These are phyloP conservation scores for Anguilla obscura DNA, from an alignment of 2,797 vertebrate genomes.

Conservation along the genomic window DNA sequence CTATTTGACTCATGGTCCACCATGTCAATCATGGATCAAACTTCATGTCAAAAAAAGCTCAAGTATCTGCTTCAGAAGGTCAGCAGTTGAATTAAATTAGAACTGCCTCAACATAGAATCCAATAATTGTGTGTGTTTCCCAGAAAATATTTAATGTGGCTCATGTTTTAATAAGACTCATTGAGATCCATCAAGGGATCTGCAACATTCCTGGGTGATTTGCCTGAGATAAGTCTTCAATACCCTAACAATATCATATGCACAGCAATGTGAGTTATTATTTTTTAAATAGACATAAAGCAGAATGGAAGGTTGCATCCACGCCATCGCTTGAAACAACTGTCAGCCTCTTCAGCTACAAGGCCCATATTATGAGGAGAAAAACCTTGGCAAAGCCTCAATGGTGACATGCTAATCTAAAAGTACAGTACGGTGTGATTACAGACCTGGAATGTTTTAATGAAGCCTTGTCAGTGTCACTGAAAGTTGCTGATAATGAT, in stretches of 20 bases:
- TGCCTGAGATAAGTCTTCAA: neutral
- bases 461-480: conserved; percentile 4
- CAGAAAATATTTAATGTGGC: neutral
- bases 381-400: neutral
- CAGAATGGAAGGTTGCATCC: too few relatives aligned
- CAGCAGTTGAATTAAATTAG: neutral
- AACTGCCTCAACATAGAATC: neutral
- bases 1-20: neutral
- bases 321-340: neutral
- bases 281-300: too few relatives aligned
- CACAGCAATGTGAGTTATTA: neutral
- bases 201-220: neutral
- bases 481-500: neutral
- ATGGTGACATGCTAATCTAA: neutral
- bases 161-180: neutral
- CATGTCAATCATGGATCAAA: neutral
- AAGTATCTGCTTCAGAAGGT: neutral
- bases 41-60: neutral
- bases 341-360: neutral
- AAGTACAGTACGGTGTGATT: conserved; percentile 3
- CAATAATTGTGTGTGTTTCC: neutral
- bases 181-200: neutral
- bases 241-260: neutral
- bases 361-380: neutral
- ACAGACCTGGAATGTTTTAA: neutral